Evolutionary conservation across 2,888 invertebrate species (phyloP).

Genomic region (Carpatolechia fugitivella): DNA sequence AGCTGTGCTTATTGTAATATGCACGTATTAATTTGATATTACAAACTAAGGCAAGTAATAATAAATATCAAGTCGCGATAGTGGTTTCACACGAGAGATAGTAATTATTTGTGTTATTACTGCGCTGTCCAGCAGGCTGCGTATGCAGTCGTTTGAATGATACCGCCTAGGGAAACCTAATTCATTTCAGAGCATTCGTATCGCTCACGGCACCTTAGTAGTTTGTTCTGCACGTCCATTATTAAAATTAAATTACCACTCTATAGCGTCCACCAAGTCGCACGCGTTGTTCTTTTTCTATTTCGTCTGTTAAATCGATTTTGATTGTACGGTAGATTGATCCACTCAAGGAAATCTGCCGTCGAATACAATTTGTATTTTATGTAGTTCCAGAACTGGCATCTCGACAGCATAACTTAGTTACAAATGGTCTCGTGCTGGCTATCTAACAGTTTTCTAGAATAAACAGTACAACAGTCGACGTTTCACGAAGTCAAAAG

Average conservation of each 20-base stretch:
- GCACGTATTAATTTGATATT: too few species aligned
- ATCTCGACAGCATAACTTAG: constrained; percentile 21
- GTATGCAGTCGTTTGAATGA: constrained; percentile 38
- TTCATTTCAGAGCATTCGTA: constrained; percentile 55
- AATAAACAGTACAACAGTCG: constrained; percentile 39
- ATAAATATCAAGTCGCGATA: too few species aligned
- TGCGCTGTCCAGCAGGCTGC: constrained; percentile 31
- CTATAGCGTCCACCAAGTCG: constrained; percentile 6
- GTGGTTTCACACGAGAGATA: constrained; percentile 30
- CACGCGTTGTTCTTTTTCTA: background rate
- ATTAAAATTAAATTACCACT: constrained; percentile 53
- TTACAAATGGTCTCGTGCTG: constrained; percentile 43
- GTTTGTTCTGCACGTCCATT: constrained; percentile 59
- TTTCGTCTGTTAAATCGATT: constrained; percentile 8
- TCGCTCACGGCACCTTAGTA: constrained; percentile 53
- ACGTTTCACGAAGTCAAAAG: constrained; percentile 26
- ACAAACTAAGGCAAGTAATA: too few species aligned
- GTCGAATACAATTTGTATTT: constrained; percentile 15
- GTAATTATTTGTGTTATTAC: constrained; percentile 44
- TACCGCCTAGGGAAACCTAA: constrained; percentile 52
- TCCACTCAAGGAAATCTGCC: background rate
- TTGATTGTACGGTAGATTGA: constrained; percentile 7
- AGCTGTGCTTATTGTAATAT: too few species aligned
- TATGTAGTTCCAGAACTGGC: constrained; percentile 1
- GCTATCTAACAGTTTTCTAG: constrained; percentile 44